These are phyloP conservation scores for Phyllostomus hastatus DNA, from an alignment of 2,113 vertebrate genomes.

Conservation along the genomic window DNA sequence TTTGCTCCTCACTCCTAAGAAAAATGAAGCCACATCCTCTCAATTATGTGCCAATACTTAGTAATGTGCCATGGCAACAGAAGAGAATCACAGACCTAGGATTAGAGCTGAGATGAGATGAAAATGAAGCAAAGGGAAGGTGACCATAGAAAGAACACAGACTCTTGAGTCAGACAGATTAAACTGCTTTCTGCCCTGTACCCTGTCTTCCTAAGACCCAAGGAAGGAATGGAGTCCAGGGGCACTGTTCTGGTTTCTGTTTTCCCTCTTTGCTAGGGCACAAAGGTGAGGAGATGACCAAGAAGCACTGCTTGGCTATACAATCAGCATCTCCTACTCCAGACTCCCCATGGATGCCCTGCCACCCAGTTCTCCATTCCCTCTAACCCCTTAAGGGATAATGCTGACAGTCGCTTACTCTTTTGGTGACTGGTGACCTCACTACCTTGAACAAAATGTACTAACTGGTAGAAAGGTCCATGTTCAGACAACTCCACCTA, in stretches of 20 bases:
- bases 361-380: not conserved
- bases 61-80: not conserved
- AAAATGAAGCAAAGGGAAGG: not conserved
- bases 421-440: not conserved
- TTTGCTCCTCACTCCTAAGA: not conserved
- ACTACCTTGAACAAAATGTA: not conserved
- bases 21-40: not conserved
- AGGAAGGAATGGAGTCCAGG: fast-evolving
- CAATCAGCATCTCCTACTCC: not conserved
- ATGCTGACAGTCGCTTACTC: not conserved
- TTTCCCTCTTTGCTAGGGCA: too few species aligned
- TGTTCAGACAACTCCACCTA: not conserved
- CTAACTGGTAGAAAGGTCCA: not conserved
- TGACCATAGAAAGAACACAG: not conserved
- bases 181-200: not conserved
- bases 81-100: not conserved
- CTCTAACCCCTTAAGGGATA: not conserved
- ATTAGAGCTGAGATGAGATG: not conserved
- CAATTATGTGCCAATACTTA: not conserved
- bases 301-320: not conserved
- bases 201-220: not conserved
- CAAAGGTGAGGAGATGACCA: not conserved
- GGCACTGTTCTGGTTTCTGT: not conserved
- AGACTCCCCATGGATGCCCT: not conserved
- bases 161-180: fast-evolving